Percentiles rank a stretch among this genome's conserved stretches.
Evolutionary conservation across 2,797 vertebrate species (phyloP).

Genomic region (Poeciliopsis paucimaculata): DNA sequence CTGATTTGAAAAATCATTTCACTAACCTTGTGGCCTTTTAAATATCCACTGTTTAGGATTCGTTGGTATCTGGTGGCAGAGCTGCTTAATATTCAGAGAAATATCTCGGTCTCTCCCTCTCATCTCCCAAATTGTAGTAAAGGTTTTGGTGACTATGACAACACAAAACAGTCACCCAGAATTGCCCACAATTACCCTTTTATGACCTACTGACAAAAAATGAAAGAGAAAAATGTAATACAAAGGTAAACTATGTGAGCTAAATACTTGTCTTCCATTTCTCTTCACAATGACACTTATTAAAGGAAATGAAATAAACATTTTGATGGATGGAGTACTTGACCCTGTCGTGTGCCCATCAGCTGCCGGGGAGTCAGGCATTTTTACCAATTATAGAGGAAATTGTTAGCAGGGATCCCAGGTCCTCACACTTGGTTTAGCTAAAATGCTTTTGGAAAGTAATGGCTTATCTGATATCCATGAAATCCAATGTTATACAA

Average conservation of each 20-base stretch:
- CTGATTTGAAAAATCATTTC: background rate
- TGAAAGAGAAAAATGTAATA: background rate
- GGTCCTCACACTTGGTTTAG: background rate
- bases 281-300: background rate
- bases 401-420: background rate
- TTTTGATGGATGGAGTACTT: background rate
- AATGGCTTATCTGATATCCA: background rate
- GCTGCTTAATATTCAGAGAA: background rate
- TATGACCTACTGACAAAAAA: background rate
- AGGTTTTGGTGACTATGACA: background rate
- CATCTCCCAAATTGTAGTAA: background rate
- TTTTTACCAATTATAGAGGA: background rate
- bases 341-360: background rate
- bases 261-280: background rate
- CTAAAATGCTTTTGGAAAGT: background rate
- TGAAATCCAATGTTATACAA: background rate
- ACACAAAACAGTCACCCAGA: background rate
- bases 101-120: background rate
- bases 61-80: background rate
- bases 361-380: background rate
- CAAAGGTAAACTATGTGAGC: background rate
- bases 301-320: background rate
- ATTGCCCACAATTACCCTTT: background rate
- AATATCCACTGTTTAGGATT: background rate
- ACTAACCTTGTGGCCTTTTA: background rate